Conservation (phyloP, 2,797 vertebrate genomes). For the Tragopan temminckii region DNA sequence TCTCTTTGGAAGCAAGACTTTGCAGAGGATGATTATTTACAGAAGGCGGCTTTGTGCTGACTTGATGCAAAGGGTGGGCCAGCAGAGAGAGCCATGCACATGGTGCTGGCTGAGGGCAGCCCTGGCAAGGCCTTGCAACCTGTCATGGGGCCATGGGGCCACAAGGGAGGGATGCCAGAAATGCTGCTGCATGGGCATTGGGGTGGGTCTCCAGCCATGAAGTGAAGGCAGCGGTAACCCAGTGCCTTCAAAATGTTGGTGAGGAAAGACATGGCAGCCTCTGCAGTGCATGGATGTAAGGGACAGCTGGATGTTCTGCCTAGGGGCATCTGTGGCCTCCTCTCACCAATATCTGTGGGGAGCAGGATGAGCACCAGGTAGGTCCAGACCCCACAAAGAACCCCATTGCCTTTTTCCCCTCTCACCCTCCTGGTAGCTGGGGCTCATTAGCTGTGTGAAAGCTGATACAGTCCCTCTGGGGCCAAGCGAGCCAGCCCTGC, state of each 20-base stretch:
- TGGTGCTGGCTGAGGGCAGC: neutral
- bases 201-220: neutral
- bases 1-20: neutral
- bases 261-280: neutral
- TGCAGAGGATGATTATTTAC: neutral
- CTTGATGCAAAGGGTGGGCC: neutral
- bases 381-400: fast-evolving
- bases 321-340: fast-evolving
- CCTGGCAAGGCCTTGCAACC: neutral
- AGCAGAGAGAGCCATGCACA: neutral
- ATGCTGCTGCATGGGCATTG: neutral
- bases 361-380: neutral
- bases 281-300: neutral
- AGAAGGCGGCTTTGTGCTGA: neutral
- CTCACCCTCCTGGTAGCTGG: neutral
- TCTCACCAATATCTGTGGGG: neutral
- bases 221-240: neutral
- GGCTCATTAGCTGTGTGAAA: constrained; percentile 58
- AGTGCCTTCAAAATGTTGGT: neutral
- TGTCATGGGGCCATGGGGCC: neutral
- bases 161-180: fast-evolving
- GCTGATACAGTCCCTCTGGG: constrained; percentile 27
- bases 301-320: neutral
- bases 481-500: neutral
- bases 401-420: neutral